Evolutionary conservation across 2,113 vertebrate genomes (phyloP).

Genomic region (Neogale vison): DNA sequence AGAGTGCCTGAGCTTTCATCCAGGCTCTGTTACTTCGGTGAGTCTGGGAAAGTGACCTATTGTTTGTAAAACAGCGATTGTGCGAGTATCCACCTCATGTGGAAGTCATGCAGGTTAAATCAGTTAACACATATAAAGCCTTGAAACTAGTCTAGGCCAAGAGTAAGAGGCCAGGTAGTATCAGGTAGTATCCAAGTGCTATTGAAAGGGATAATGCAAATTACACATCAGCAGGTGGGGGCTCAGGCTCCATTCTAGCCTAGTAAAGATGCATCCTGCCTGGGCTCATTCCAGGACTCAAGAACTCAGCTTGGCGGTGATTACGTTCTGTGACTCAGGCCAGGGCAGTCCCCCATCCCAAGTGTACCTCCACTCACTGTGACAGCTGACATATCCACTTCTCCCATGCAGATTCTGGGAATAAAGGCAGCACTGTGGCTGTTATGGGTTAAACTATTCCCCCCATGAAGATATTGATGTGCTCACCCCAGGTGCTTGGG

Average conservation of each 20-base stretch:
- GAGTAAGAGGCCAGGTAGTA: background rate
- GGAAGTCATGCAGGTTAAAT: background rate
- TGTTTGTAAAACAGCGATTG: background rate
- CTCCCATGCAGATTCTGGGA: background rate
- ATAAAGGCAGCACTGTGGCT: background rate
- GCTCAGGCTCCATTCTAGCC: background rate
- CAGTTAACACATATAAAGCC: background rate
- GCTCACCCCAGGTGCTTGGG: background rate
- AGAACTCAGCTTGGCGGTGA: background rate
- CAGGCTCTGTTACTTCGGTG: background rate
- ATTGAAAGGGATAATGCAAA: background rate
- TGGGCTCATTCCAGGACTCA: background rate
- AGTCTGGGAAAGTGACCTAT: background rate
- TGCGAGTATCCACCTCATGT: background rate
- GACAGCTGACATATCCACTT: background rate
- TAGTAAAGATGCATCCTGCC: background rate
- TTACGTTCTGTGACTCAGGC: background rate
- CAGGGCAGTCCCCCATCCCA: background rate
- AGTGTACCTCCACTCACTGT: background rate
- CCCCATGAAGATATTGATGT: background rate
- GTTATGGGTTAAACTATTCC: background rate
- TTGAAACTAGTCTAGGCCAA: background rate
- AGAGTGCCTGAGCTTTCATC: background rate
- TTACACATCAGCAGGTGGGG: background rate
- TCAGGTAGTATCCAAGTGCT: background rate